A percentile compares a stretch with the other conserved stretches of the same genome.
Evolutionary conservation across 2,888 invertebrate genomes (phyloP).

Genomic region (Xylota segnis): DNA sequence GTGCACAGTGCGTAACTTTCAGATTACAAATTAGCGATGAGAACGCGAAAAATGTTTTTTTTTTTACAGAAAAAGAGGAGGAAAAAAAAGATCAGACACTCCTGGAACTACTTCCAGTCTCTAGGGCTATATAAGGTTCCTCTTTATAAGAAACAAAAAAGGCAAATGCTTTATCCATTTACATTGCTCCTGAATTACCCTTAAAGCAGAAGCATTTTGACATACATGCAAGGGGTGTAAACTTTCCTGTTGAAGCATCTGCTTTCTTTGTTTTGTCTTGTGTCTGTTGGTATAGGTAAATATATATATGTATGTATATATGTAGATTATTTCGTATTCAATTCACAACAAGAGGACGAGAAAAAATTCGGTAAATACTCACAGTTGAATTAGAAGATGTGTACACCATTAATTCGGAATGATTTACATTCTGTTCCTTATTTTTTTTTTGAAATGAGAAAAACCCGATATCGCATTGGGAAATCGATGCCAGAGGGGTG

Average conservation of each 20-base stretch:
- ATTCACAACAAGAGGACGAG: background rate
- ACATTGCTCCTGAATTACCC: constrained; percentile 30
- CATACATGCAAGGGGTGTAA: constrained; percentile 9
- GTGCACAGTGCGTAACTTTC: constrained; percentile 34
- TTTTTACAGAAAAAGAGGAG: no score
- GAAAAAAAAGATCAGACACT: constrained; percentile 12
- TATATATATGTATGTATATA: background rate
- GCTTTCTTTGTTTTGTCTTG: constrained; percentile 22
- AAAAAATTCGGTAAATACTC: constrained; percentile 39
- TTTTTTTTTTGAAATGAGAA: constrained; percentile 8
- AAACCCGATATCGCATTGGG: constrained; percentile 20
- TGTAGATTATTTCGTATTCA: constrained; percentile 20
- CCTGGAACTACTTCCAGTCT: constrained; percentile 29
- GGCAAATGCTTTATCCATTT: constrained; percentile 22
- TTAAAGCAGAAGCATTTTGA: constrained; percentile 8
- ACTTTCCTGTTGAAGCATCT: constrained; percentile 25
- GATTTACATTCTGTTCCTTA: constrained; percentile 29
- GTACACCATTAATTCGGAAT: constrained; percentile 14
- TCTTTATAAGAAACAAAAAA: background rate
- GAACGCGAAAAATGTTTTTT: constrained; percentile 48
- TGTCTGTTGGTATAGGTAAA: background rate
- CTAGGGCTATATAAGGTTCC: constrained; percentile 2
- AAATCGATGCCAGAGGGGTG: constrained; percentile 28
- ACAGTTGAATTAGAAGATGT: constrained; percentile 26
- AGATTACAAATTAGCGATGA: constrained; percentile 49